phyloP scores from a whole-genome alignment of 2,888 invertebrate species.

The Melanchra persicariae region DNA sequence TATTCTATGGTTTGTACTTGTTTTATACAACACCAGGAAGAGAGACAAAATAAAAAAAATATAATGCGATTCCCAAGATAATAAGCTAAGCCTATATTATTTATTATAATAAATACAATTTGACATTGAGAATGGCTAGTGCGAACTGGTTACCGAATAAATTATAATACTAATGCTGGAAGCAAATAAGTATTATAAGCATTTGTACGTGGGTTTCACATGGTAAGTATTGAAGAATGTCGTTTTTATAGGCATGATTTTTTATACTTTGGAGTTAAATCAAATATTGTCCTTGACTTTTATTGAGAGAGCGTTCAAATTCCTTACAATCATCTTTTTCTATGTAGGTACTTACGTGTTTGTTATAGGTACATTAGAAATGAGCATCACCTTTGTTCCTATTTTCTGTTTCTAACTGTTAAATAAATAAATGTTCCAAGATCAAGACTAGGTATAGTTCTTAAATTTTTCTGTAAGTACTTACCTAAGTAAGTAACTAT shows the following conservation, averaged over 20 bases:
- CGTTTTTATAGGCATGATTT: not conserved
- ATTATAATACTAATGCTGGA: conserved; percentile 49
- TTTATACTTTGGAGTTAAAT: not conserved
- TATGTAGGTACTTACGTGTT: no score
- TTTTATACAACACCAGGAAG: conserved; percentile 29
- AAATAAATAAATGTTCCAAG: no score
- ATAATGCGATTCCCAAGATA: conserved; percentile 22
- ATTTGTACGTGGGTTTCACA: conserved; percentile 16
- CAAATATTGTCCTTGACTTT: conserved; percentile 1
- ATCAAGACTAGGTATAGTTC: not conserved
- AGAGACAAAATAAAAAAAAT: not conserved
- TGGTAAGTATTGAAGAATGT: conserved; percentile 5
- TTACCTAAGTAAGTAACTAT: no score
- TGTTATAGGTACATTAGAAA: no score
- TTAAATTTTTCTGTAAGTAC: no score
- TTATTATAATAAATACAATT: conserved; percentile 37
- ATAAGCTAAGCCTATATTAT: conserved; percentile 22
- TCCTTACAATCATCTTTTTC: no score
- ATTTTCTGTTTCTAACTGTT: no score
- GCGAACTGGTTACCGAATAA: conserved; percentile 39
- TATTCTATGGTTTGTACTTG: not conserved
- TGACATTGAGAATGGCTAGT: conserved; percentile 48
- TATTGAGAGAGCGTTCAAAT: not conserved
- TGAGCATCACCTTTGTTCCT: no score
- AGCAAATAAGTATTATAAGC: conserved; percentile 11